Evolutionary conservation across 2,797 vertebrate species (phyloP), one percentile per base, ranked within the genome.

Genomic region (Myotis findleyi): DNA sequence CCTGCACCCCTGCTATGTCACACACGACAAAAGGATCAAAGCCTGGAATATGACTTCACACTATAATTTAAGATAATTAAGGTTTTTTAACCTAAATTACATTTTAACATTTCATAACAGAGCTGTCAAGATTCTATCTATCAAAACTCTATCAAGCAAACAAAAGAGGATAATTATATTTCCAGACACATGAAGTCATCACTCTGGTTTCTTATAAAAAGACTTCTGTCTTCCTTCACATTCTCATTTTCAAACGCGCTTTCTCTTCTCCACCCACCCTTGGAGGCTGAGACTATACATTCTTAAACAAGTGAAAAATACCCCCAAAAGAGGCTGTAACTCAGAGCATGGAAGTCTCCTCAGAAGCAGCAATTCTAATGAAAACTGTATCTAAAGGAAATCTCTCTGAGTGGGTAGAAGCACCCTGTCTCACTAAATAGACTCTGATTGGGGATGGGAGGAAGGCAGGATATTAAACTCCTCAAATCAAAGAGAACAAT

Each of bases 41-140:
- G 97, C 83, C 87, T 86, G 7, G 80, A 91, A 94, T 76, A 94
- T 96, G 86, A 95, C 95, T 96, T 97, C 93, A 97, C 95, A 96
- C 96, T 97, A 55, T 96, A 97, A 97, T 97, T 97, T 96, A 96
- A 96, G 92, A 95, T 97, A 96, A 97, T 97, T 97, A 97, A 75
- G 96, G 94, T 96, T 97, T 97, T 97, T 96, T 85, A 96, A 96
- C 86, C 80, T 97, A 97, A 96, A 96, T 96, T 96, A 97, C 93
- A 95, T 96, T 97, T 96, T 97, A 95, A 93, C 95, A 57, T 97
- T 97, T 97, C 97, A 96, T 96, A 96, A 95, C 94, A 97, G 95
- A 96, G 94, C 94, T 96, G 97, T 97, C 97, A 97, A 97, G 97
- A 97, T 97, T 94, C 92, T 97, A 97, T 96, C 97, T 97, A 96